Conservation (phyloP, 1,140 invertebrate species). For the Drosophila bipectinata region DNA sequence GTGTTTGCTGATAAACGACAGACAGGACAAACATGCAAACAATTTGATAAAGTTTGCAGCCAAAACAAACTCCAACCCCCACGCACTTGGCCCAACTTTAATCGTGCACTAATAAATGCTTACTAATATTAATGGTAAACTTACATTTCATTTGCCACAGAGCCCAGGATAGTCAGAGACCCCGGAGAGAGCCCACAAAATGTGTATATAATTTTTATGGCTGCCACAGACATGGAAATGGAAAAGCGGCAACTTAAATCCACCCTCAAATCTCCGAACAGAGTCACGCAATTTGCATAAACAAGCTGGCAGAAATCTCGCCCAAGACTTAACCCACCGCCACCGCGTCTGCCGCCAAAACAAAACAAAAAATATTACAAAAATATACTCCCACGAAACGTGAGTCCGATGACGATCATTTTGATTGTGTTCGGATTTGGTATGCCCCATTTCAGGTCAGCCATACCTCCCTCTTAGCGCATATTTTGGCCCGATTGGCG, state of each 20-base stretch:
- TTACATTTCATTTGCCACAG: slow-evolving; percentile 37
- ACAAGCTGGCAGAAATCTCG: slow-evolving; percentile 45
- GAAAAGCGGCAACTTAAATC: slow-evolving; percentile 1
- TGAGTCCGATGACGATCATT: slow-evolving; percentile 34
- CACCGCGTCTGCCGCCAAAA: not conserved
- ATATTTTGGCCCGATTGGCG: slow-evolving; percentile 23
- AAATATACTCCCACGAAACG: slow-evolving; percentile 30
- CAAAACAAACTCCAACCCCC: slow-evolving; percentile 23
- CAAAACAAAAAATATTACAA: not conserved
- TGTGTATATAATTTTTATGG: slow-evolving; percentile 33
- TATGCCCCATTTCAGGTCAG: slow-evolving; percentile 20
- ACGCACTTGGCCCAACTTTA: slow-evolving; percentile 40
- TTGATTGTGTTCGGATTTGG: slow-evolving; percentile 33
- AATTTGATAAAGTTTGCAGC: slow-evolving; percentile 72
- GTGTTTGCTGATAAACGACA: slow-evolving; percentile 66
- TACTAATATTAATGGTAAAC: slow-evolving; percentile 63
- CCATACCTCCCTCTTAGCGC: slow-evolving; percentile 14
- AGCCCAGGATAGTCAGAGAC: not conserved
- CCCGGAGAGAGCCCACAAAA: not conserved
- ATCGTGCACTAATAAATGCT: slow-evolving; percentile 66
- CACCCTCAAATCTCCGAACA: slow-evolving; percentile 13
- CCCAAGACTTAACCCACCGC: slow-evolving; percentile 14
- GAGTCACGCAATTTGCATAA: slow-evolving; percentile 54
- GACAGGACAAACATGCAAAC: slow-evolving; percentile 65
- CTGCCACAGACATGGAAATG: slow-evolving; percentile 11